A percentile compares a stretch with the other conserved stretches of the same genome.
Evolutionary conservation across 2,113 vertebrate genomes (phyloP).

Genomic region (Misgurnus anguillicaudatus): DNA sequence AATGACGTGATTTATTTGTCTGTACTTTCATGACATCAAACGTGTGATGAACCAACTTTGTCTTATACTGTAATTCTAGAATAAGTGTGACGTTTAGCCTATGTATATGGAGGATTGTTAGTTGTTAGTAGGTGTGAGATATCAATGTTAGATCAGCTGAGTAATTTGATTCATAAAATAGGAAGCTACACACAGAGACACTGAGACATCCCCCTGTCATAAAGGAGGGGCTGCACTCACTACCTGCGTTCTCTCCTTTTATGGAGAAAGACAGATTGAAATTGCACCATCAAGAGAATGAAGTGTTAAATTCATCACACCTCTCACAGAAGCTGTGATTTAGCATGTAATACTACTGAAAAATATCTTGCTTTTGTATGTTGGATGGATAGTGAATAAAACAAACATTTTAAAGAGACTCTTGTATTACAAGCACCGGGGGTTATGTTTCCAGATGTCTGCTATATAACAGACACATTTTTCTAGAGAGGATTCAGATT

Average conservation of each 20-base stretch:
- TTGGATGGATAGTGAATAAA: not conserved
- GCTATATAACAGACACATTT: constrained; percentile 6
- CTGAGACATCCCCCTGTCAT: constrained; percentile 18
- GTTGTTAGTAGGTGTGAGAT: not conserved
- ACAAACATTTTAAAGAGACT: not conserved
- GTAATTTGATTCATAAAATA: constrained; percentile 45
- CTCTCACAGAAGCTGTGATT: constrained; percentile 27
- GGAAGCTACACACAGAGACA: constrained; percentile 28
- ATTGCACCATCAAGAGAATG: constrained; percentile 24
- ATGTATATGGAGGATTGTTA: not conserved
- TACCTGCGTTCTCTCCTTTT: constrained; percentile 56
- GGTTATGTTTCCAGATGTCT: constrained; percentile 5
- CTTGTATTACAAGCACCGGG: not conserved
- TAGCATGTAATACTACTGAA: constrained; percentile 23
- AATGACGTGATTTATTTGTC: no score
- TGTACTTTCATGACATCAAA: no score
- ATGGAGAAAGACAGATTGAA: constrained; percentile 47
- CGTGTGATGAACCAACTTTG: no score
- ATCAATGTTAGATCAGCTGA: constrained; percentile 22
- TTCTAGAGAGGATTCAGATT: not conserved
- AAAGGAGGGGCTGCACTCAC: constrained; percentile 42
- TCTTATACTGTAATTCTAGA: no score
- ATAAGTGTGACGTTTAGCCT: no score
- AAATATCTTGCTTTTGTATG: not conserved
- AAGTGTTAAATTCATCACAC: constrained; percentile 32